Evolutionary conservation across 2,888 invertebrate species (phyloP).

Genomic region (Galerucella nymphaeae): DNA sequence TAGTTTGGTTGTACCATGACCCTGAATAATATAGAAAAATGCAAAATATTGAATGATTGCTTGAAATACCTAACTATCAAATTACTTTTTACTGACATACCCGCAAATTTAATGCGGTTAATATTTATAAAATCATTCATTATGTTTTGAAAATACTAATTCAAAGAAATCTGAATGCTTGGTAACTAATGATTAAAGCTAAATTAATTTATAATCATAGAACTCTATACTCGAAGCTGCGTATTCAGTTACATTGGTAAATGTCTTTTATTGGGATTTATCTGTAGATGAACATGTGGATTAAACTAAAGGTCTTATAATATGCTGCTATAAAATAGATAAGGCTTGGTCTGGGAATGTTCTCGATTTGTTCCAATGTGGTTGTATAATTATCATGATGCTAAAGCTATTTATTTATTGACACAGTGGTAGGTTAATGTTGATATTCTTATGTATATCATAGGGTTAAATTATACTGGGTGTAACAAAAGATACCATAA

Average conservation of each 20-base stretch:
- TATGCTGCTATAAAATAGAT: conserved; percentile 8
- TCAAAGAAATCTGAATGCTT: background rate
- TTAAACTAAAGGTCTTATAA: background rate
- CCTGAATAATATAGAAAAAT: background rate
- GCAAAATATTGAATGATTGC: background rate
- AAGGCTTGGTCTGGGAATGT: background rate
- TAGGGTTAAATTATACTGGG: too few species aligned
- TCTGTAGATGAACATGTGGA: conserved; percentile 5
- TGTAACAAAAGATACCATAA: too few species aligned
- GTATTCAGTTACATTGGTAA: conserved; percentile 10
- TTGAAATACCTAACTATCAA: background rate
- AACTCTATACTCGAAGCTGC: background rate
- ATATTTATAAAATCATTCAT: conserved; percentile 2
- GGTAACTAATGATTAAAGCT: background rate
- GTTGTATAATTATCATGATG: background rate
- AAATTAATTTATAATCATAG: conserved; percentile 10
- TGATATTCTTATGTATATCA: too few species aligned
- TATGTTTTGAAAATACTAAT: background rate
- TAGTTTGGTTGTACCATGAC: background rate
- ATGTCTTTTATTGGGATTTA: conserved; percentile 12
- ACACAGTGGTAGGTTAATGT: background rate
- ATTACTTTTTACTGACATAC: background rate
- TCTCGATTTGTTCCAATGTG: background rate
- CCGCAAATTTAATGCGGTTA: background rate
- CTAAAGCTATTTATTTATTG: background rate